A percentile compares a stretch with the other conserved stretches of the same genome.
phyloP scores from a whole-genome alignment of 2,888 invertebrate species.

The Trichopoda pennipes region DNA sequence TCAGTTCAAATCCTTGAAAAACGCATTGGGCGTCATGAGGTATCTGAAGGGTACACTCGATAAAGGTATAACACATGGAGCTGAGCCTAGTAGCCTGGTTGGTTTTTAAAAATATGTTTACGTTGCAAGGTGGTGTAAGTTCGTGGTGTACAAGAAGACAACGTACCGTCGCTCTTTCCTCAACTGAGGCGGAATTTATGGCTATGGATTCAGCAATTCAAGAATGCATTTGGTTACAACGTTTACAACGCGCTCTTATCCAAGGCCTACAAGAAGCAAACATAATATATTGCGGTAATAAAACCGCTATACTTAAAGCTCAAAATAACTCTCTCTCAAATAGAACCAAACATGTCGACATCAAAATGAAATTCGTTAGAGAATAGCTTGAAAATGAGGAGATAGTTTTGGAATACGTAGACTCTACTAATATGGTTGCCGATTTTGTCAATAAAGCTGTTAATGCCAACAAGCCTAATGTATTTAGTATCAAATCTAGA shows the following conservation, averaged over 20 bases:
- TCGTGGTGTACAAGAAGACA: constrained; percentile 4
- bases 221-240: neutral
- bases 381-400: neutral
- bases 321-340: neutral
- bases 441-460: constrained; percentile 3
- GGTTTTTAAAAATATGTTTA: neutral
- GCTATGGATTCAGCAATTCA: neutral
- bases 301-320: neutral
- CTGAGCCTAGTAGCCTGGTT: neutral
- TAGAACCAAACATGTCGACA: constrained; percentile 4
- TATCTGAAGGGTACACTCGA: neutral
- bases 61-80: neutral
- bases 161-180: constrained; percentile 6
- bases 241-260: neutral
- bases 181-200: neutral
- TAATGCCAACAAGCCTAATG: constrained; percentile 7
- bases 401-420: neutral
- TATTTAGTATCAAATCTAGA: neutral
- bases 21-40: neutral
- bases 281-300: neutral
- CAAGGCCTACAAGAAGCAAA: neutral
- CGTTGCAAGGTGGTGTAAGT: neutral
- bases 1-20: constrained; percentile 17
- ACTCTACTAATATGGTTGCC: neutral
- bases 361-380: neutral